phyloP scores from a whole-genome alignment of 2,797 vertebrate species.

The Hypotaenidia philippensis region DNA sequence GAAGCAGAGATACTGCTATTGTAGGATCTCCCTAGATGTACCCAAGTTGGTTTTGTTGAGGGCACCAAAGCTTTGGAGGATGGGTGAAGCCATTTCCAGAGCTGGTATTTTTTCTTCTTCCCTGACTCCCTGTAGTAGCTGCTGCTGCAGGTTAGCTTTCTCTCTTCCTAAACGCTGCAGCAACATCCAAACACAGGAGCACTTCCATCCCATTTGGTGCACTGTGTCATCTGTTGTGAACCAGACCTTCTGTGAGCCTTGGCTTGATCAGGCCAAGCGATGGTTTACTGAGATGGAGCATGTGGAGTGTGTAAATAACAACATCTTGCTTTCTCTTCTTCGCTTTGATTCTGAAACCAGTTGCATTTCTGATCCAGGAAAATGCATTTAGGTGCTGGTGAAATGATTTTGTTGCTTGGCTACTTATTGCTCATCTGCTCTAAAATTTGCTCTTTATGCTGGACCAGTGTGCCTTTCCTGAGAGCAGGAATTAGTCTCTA shows the following conservation, averaged over 20 bases:
- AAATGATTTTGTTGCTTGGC: conserved; percentile 70
- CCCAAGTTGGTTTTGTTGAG: background rate
- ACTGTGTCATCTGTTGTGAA: background rate
- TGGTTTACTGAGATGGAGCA: background rate
- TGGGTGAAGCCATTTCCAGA: background rate
- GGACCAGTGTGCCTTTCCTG: background rate
- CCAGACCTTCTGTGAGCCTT: background rate
- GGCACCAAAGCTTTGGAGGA: background rate
- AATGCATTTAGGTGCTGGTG: conserved; percentile 33
- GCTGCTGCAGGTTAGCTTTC: background rate
- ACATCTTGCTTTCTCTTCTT: background rate
- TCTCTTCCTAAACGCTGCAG: background rate
- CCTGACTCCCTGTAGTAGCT: background rate
- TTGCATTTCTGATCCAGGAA: conserved; percentile 30
- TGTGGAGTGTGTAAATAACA: background rate
- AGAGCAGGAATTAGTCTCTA: conserved; percentile 55
- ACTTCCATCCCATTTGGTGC: background rate
- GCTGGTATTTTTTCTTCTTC: background rate
- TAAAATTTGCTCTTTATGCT: conserved; percentile 51
- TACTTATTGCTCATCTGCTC: conserved; percentile 60
- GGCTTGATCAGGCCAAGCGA: background rate
- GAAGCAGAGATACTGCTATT: background rate
- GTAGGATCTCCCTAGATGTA: background rate
- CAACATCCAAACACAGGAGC: background rate
- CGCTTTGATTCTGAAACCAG: conserved; percentile 18